Evolutionary conservation across 2,113 vertebrate species (phyloP), one percentile per base, ranked within the genome.

Genomic region (Cephalopterus ornatus): DNA sequence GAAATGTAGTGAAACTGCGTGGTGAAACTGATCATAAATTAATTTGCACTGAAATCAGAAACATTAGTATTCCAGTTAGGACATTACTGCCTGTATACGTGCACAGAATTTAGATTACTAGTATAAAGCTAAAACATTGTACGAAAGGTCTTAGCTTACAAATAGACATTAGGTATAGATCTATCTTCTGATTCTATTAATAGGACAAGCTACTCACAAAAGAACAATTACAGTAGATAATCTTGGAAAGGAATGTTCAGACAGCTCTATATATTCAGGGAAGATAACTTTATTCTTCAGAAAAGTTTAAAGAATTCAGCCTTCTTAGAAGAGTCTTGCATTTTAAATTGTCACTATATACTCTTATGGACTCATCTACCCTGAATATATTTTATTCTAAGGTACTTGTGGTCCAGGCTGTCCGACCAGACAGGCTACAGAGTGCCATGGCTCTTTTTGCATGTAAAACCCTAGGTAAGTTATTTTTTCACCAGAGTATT

Each of bases 341-440:
- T 92, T 91, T 81, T 67, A 55, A 83, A 28, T 22, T 83, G 7
- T 73, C 85, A 18, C 19, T 46, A 2, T 28, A 27, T 42, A 30
- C 8, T 76, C 91, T 44, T 13, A 58, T 72, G 37, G 44, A 37
- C 8, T 75, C 20, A 35, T 61, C 11, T 92, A 12, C 20, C 18
- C 50, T 92, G 53, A 82, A 44, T 97, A 24, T 72, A 35, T 83
- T 96, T 94, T 91, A 30, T 95, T 94, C 94, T 68, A 98, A 98
- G 99, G 98, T 99, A 28, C 97, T 99, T 95, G 97, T 99, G 83
- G 98, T 99, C 44, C 99, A 99, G 93, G 98, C 99, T n/a, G 95
- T 99, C 68, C 97, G 99, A 94, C 99, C 99, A 53, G 99, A 99
- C 95, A 98, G 99, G 82, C 96, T 99, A 8, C 99, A 99, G 96